phyloP scores from a whole-genome alignment of 2,113 vertebrate genomes.

The Melanotaenia duboulayi region DNA sequence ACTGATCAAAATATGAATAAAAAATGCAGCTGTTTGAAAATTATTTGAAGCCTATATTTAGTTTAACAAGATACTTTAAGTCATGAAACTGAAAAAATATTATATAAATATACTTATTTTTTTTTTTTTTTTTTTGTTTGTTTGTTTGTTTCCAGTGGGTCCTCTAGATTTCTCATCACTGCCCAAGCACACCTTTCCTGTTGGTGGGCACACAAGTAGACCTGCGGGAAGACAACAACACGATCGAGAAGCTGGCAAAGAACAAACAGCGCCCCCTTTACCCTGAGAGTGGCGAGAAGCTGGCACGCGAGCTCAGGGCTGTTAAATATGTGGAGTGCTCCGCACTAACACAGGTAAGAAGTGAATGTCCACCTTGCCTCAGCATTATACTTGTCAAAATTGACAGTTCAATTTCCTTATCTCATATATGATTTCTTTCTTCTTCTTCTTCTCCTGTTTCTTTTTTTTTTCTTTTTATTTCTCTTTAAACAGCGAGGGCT shows the following conservation, averaged over 20 bases:
- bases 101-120: neutral
- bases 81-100: neutral
- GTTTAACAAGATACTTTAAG: no score
- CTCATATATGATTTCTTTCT: neutral
- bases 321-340: constrained; percentile 99
- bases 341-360: constrained; percentile 93
- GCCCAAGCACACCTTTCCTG: constrained; percentile 97
- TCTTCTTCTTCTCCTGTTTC: neutral
- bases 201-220: constrained; percentile 98
- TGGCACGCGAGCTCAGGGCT: constrained; percentile 93
- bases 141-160: constrained; percentile 87
- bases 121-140: neutral
- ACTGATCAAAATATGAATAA: no score
- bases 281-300: constrained; percentile 93
- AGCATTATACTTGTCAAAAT: neutral
- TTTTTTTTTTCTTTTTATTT: neutral
- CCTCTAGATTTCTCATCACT: constrained; percentile 98
- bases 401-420: neutral
- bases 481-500: constrained; percentile 77
- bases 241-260: constrained; percentile 97
- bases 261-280: constrained; percentile 98
- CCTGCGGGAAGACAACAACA: constrained; percentile 95
- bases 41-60: no score
- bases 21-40: no score
- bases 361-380: neutral